phyloP scores from a whole-genome alignment of 1,140 invertebrate species.

The Diuraphis noxia region DNA sequence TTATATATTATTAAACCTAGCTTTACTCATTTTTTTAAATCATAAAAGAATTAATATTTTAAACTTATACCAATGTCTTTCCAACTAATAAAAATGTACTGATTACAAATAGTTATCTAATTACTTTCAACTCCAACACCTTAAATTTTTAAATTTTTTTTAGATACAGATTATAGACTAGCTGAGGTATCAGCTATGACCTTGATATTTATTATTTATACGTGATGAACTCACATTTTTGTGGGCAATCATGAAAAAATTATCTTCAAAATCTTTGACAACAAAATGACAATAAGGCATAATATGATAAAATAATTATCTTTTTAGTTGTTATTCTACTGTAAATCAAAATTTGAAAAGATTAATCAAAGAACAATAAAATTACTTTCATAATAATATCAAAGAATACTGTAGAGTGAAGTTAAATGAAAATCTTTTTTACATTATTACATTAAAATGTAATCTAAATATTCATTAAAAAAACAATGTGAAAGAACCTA shows the following conservation, averaged over 20 bases:
- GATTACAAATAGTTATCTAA: background rate
- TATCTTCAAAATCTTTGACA: background rate
- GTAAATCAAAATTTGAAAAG: background rate
- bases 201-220: background rate
- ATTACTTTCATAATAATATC: background rate
- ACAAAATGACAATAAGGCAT: background rate
- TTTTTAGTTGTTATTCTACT: background rate
- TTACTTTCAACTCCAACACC: background rate
- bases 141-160: background rate
- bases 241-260: background rate
- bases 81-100: background rate
- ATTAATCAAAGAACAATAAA: background rate
- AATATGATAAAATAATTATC: no score
- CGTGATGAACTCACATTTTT: background rate
- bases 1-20: background rate
- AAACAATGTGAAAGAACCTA: background rate
- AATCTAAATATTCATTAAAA: background rate
- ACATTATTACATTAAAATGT: background rate
- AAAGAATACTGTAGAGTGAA: background rate
- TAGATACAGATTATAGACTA: background rate
- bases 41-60: background rate
- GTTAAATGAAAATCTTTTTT: background rate
- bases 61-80: background rate
- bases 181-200: background rate
- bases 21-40: background rate